phyloP scores from a whole-genome alignment of 2,888 invertebrate genomes.

The Ariolimax columbianus region DNA sequence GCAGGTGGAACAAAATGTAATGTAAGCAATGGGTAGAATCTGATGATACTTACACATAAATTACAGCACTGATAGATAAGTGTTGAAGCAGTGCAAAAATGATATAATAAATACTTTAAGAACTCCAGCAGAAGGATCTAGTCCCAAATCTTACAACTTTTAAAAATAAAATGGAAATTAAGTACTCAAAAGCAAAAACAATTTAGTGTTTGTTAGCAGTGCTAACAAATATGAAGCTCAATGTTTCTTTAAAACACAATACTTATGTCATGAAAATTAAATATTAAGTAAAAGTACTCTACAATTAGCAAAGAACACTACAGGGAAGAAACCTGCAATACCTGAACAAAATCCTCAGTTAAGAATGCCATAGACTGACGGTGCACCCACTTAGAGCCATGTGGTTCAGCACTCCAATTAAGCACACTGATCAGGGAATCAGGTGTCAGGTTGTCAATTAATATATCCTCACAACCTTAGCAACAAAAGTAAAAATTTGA shows the following conservation, averaged over 20 bases:
- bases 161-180: too few species aligned
- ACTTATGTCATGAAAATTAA: background rate
- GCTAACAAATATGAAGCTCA: too few species aligned
- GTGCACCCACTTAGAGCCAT: slow-evolving; percentile 95
- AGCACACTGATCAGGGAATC: slow-evolving; percentile 90
- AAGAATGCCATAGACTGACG: slow-evolving; percentile 93
- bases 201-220: too few species aligned
- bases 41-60: too few species aligned
- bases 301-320: background rate
- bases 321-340: background rate
- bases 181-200: too few species aligned
- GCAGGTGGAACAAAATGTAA: too few species aligned
- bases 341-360: slow-evolving; percentile 90
- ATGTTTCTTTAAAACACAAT: background rate
- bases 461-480: slow-evolving; percentile 92
- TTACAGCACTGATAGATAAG: too few species aligned
- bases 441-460: slow-evolving; percentile 89
- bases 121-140: too few species aligned
- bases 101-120: too few species aligned
- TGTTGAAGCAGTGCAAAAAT: too few species aligned
- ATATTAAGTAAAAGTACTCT: background rate
- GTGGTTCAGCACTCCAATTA: slow-evolving; percentile 91
- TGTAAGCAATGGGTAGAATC: too few species aligned
- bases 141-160: too few species aligned
- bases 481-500: background rate